Percentiles rank a stretch among this genome's conserved stretches.
Evolutionary conservation across 2,113 vertebrate genomes (phyloP).

Genomic region (Heteronetta atricapilla): DNA sequence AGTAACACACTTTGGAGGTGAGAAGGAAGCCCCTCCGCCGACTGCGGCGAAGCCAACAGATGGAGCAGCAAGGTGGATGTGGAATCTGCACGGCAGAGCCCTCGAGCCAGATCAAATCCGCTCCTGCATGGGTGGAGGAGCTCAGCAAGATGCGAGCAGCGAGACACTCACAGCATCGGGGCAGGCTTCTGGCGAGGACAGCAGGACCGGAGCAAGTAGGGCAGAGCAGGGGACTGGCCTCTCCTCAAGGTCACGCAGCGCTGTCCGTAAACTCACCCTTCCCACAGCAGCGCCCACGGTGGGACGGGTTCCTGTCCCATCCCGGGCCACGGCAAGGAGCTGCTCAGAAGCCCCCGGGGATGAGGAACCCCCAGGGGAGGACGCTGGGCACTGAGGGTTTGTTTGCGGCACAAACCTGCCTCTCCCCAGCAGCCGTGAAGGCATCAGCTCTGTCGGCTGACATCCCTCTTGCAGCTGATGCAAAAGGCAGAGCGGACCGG

Average conservation of each 20-base stretch:
- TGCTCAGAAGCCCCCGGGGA: neutral
- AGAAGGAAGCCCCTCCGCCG: constrained; percentile 30
- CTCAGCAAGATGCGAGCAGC: constrained; percentile 13
- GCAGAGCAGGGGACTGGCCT: neutral
- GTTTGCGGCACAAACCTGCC: neutral
- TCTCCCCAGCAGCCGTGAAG: neutral
- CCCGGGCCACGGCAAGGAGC: fast-evolving
- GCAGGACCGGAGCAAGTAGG: constrained; percentile 16
- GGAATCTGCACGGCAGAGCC: constrained; percentile 20
- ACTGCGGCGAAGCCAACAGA: constrained; percentile 48
- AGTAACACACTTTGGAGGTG: neutral
- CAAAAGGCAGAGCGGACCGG: neutral
- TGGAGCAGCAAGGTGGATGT: constrained; percentile 7
- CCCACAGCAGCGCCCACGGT: fast-evolving
- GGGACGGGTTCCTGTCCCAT: neutral
- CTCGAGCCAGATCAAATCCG: constrained; percentile 31
- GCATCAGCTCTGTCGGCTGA: neutral
- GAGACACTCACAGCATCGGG: neutral
- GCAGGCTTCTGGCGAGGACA: constrained; percentile 22
- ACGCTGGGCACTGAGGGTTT: too few species aligned
- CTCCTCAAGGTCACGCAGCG: neutral
- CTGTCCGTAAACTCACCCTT: neutral
- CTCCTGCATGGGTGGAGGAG: constrained; percentile 2
- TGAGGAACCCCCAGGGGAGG: neutral
- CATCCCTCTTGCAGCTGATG: neutral